Evolutionary conservation across 2,888 invertebrate genomes (phyloP), one percentile per base, ranked within the genome.

Genomic region (Leucophenga montana): DNA sequence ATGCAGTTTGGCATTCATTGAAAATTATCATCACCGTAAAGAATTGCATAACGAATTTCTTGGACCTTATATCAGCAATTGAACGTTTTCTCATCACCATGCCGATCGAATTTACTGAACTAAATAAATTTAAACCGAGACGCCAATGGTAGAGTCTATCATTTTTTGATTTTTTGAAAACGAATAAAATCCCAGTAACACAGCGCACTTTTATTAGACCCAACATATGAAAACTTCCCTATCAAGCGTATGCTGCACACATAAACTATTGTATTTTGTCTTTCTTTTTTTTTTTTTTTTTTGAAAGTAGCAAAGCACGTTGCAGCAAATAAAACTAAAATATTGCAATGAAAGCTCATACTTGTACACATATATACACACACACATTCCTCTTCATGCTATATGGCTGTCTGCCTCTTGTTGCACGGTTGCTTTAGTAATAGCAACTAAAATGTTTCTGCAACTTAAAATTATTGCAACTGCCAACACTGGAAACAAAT

Each of bases 371-470:
- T n/a, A n/a, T n/a, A n/a, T n/a, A n/a, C n/a, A n/a, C n/a, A n/a
- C n/a, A n/a, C n/a, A n/a, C n/a, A n/a, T n/a, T n/a, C n/a, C n/a
- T 1, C 50, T 50, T 50, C 50, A 50, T 18, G 18, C 50, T 50
- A 1, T 8, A 50, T n/a, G n/a, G n/a, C 1, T 16, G 14, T 48
- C 48, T 39, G 11, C 6, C 50, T 16, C 50, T 50, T 50, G 2
- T 50, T 50, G 16, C 50, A 11, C 13, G 8, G 50, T 18, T 50
- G 50, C 50, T 16, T n/a, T 11, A 50, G 18, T 50, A 50, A 50
- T 50, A 50, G 50, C 18, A 18, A 18, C 50, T 50, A 50, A 50
- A 50, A 50, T 50, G 50, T 50, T 50, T 50, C 18, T 18, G 50
- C 14, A 16, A 50, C 50, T 50, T 50, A 18, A 50, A 50, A 50